phyloP scores from a whole-genome alignment of 2,888 invertebrate genomes.

The Pemphredon lugubris region DNA sequence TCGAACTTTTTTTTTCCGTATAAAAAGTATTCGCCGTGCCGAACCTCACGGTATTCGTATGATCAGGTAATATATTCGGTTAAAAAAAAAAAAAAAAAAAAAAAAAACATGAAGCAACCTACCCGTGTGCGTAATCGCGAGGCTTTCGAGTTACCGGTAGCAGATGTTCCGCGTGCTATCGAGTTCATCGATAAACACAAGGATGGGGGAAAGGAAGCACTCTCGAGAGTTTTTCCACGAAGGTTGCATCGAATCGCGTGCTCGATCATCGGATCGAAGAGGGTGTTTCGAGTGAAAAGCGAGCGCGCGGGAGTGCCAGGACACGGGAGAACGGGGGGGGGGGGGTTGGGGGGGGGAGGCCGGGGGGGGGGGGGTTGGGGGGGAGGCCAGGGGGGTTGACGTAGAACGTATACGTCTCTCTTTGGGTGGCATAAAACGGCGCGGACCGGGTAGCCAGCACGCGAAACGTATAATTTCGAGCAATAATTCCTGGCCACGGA shows the following conservation, averaged over 20 bases:
- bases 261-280: constrained; percentile 36
- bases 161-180: constrained; percentile 43
- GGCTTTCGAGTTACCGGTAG: not conserved
- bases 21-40: too few relatives aligned
- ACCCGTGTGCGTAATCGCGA: constrained; percentile 12
- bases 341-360: too few relatives aligned
- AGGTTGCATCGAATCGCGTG: constrained; percentile 35
- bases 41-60: not conserved
- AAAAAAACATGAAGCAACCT: not conserved
- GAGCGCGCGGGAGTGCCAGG: constrained; percentile 16
- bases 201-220: constrained; percentile 5
- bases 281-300: constrained; percentile 30
- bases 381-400: constrained; percentile 18
- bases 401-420: not conserved
- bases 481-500: constrained; percentile 72
- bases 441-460: constrained; percentile 35
- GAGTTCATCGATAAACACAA: constrained; percentile 36
- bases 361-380: too few relatives aligned
- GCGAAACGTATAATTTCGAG: constrained; percentile 72
- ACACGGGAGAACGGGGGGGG: too few relatives aligned
- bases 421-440: constrained; percentile 32
- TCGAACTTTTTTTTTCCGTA: not conserved
- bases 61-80: not conserved
- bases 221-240: constrained; percentile 39
- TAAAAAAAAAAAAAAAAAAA: too few relatives aligned